These are phyloP conservation scores for Sesia apiformis DNA, from an alignment of 2,888 invertebrate genomes.

Conservation along the genomic window DNA sequence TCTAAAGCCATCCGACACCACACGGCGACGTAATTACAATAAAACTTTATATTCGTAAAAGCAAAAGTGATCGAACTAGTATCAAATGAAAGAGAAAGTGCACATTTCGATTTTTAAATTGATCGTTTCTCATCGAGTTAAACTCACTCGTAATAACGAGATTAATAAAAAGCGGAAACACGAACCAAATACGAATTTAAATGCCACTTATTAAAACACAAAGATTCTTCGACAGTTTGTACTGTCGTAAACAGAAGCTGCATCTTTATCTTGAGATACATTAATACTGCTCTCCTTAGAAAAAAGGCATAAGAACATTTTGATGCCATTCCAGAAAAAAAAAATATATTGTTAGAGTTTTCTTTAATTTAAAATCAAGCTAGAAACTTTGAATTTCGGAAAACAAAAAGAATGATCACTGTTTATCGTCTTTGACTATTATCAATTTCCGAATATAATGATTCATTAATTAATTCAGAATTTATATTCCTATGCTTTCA, in stretches of 20 bases:
- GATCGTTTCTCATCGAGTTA: not conserved
- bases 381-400: not conserved
- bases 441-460: not conserved
- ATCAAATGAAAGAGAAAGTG: conserved; percentile 10
- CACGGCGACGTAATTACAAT: no score
- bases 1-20: no score
- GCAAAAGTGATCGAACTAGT: conserved; percentile 11
- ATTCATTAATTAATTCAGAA: not conserved
- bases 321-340: no score
- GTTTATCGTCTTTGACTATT: not conserved
- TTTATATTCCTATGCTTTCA: not conserved
- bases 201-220: not conserved
- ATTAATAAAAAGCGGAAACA: not conserved
- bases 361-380: no score
- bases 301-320: no score
- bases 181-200: not conserved
- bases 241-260: not conserved
- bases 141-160: not conserved
- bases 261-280: not conserved
- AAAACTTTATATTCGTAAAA: conserved; percentile 1
- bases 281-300: no score
- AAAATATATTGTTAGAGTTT: no score
- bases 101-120: not conserved
- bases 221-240: not conserved
- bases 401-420: not conserved